Conservation (phyloP, 1,140 invertebrate species). For the Geopemphigus sp. region DNA sequence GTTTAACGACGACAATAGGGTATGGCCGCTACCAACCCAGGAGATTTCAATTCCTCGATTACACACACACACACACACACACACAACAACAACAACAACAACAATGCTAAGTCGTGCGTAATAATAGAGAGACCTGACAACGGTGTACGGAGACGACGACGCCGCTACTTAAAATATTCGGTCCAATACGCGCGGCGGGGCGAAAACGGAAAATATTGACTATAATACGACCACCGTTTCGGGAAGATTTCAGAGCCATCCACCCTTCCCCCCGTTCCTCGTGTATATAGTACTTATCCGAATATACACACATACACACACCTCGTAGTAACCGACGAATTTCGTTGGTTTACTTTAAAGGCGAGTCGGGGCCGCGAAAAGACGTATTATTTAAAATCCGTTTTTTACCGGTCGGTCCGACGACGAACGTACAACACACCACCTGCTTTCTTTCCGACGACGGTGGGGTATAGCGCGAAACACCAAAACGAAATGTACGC, state of each 20-base stretch:
- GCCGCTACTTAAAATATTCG: neutral
- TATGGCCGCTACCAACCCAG: conserved; percentile 28
- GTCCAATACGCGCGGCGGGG: neutral
- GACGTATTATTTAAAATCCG: neutral
- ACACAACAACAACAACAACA: no score
- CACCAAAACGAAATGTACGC: neutral
- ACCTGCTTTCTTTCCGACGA: no score
- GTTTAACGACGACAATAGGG: conserved; percentile 36
- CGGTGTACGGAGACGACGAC: neutral
- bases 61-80: neutral
- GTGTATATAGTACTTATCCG: no score
- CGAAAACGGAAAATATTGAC: neutral
- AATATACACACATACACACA: no score
- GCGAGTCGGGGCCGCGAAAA: neutral
- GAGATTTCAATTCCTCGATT: conserved; percentile 36
- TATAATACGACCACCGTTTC: neutral
- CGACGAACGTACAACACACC: no score
- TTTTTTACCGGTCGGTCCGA: conserved; percentile 11
- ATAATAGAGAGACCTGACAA: conserved; percentile 27
- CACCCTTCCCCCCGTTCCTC: no score
- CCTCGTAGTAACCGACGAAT: no score
- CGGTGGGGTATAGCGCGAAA: neutral
- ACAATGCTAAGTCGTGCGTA: neutral
- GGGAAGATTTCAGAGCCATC: neutral
- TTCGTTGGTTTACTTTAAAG: neutral